Conservation (phyloP, 2,888 invertebrate genomes). For the Mongoloraphidia duomilia region DNA sequence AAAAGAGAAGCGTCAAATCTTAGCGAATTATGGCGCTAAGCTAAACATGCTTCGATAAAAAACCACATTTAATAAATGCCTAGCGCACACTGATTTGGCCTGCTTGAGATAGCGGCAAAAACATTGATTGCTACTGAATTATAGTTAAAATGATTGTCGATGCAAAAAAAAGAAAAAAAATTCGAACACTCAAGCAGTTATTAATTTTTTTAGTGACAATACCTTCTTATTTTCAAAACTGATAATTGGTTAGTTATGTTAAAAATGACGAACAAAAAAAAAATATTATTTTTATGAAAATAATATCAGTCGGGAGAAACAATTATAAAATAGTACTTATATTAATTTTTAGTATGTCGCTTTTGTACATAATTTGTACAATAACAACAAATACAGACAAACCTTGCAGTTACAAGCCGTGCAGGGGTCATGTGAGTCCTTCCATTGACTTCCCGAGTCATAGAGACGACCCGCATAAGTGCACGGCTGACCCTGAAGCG, state of each 20-base stretch:
- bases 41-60: no score
- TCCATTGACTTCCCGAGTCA: slow-evolving; percentile 42
- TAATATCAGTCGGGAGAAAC: background rate
- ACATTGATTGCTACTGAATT: background rate
- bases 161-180: background rate
- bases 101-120: background rate
- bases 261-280: slow-evolving; percentile 4
- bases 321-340: background rate
- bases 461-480: slow-evolving; percentile 43
- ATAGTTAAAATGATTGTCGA: background rate
- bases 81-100: background rate
- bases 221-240: background rate
- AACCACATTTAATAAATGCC: background rate
- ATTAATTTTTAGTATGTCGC: no score
- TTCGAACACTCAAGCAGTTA: background rate
- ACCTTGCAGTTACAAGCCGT: slow-evolving; percentile 63
- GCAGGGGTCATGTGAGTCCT: slow-evolving; percentile 47
- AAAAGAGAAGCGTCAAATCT: no score
- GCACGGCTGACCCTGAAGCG: slow-evolving; percentile 38
- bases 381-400: slow-evolving; percentile 21
- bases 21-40: no score
- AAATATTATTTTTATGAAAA: background rate
- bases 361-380: no score
- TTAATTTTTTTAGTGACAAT: background rate
- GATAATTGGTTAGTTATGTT: background rate